Conservation (phyloP, 2,797 vertebrate genomes). For the Acanthopagrus latus region DNA sequence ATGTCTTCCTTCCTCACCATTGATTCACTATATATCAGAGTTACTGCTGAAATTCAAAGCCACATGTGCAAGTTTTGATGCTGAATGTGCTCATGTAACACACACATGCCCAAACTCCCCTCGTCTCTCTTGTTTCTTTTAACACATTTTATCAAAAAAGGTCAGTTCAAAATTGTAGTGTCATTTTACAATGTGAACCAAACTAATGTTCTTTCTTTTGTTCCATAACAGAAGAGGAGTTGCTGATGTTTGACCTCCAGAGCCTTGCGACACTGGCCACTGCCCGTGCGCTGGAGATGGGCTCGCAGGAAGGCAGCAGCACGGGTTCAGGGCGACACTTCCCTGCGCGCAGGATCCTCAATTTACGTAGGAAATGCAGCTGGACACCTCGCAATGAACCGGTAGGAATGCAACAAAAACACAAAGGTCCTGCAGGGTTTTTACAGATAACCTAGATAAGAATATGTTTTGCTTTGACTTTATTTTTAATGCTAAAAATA, state of each 20-base stretch:
- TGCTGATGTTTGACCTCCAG: slow-evolving; percentile 92
- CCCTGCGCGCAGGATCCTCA: slow-evolving; percentile 85
- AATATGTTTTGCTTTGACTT: not conserved
- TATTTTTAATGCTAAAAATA: slow-evolving; percentile 17
- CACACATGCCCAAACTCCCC: not conserved
- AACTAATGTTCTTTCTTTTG: not conserved
- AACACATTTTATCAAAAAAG: not conserved
- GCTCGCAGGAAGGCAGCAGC: slow-evolving; percentile 75
- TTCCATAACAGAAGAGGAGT: slow-evolving; percentile 84
- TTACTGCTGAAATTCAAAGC: slow-evolving; percentile 3
- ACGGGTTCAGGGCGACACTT: slow-evolving; percentile 70
- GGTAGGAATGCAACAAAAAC: slow-evolving; percentile 82
- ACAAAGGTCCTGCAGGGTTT: not conserved
- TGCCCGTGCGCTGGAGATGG: slow-evolving; percentile 92
- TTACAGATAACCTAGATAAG: not conserved
- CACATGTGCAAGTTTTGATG: not conserved
- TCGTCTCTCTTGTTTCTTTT: not conserved
- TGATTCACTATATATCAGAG: not conserved
- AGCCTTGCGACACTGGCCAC: slow-evolving; percentile 94
- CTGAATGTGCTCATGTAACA: not conserved
- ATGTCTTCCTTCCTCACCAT: slow-evolving; percentile 19
- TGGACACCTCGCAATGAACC: slow-evolving; percentile 95
- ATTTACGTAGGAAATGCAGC: slow-evolving; percentile 92
- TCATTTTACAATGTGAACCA: slow-evolving; percentile 2
- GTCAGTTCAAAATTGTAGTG: not conserved